Evolutionary conservation across 2,797 vertebrate genomes (phyloP), one percentile per base, ranked within the genome.

Genomic region (Morelia viridis): DNA sequence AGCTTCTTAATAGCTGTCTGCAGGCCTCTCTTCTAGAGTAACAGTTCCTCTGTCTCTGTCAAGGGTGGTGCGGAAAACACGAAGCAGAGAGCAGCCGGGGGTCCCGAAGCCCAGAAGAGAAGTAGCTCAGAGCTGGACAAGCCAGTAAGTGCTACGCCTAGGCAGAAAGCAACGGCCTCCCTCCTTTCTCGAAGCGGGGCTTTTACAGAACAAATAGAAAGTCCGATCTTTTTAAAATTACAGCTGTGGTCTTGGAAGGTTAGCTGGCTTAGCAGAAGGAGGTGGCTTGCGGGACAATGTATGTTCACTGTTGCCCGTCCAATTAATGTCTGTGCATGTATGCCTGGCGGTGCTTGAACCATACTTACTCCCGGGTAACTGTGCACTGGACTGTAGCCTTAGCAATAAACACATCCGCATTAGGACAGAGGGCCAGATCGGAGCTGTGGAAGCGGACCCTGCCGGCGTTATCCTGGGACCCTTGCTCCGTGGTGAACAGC

Each of bases 41-140:
- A 94, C 26, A 58, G 62, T 92, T 94, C 85, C 90, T 94, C 61
- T 95, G 0, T 95, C 65, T 96, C 94, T 96, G 8, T 94, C 86
- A 89, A 95, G 94, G 93, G 60, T 94, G 93, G 90, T 92, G 93
- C 24, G 60, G 91, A 57, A n/a, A 26, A 0, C 22, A 76, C 35
- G 84, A 64, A 60, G 10, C 0, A 26, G 88, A 62, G 26, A 12
- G 57, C 91, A 89, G 50, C 88, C 84, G 94, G 95, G 92, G 41
- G 31, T 89, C 92, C 89, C 94, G 94, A 94, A 94, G 93, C 86
- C 76, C 89, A 56, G 87, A 96, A 96, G 93, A 96, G 84, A 94
- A 89, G 31, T 85, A 88, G 58, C 1, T 86, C 76, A 5, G 62
- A 93, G 92, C 85, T 93, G 87, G 86, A 58, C 53, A 95, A 94